phyloP scores from a whole-genome alignment of 1,140 invertebrate species.

The Zophobas morio region DNA sequence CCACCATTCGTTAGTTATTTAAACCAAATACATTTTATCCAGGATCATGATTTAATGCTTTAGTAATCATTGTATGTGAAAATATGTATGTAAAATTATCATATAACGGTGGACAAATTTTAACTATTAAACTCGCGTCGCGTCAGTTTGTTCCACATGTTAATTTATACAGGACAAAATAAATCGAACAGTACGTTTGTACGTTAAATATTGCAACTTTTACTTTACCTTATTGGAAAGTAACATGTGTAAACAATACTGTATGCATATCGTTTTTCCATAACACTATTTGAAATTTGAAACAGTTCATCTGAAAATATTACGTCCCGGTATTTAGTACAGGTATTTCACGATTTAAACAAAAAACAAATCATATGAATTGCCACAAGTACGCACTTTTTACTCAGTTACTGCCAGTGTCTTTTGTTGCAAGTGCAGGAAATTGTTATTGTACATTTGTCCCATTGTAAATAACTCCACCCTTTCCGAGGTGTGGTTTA shows the following conservation, averaged over 20 bases:
- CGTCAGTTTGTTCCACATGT: constrained; percentile 46
- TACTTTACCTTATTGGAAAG: constrained; percentile 45
- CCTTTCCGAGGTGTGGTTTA: constrained; percentile 22
- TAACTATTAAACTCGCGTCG: neutral
- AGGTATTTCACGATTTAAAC: no score
- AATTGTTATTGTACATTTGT: constrained; percentile 23
- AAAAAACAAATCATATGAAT: no score
- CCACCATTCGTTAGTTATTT: no score
- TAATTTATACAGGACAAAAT: constrained; percentile 38
- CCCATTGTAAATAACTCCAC: constrained; percentile 21
- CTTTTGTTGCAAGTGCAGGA: neutral
- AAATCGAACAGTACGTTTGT: neutral
- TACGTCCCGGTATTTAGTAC: no score
- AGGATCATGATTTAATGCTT: no score
- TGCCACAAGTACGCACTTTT: no score
- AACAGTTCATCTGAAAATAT: neutral
- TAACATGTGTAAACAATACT: constrained; percentile 32
- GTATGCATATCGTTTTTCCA: constrained; percentile 25
- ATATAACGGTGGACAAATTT: neutral
- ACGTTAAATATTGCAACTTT: constrained; percentile 38
- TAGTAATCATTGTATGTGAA: no score
- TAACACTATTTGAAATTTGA: constrained; percentile 25
- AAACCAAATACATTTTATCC: no score
- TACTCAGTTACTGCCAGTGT: no score
- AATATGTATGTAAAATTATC: no score